Base-by-base conservation (phyloP, 2,888 invertebrate species). In the Anthrax anthrax region DNA sequence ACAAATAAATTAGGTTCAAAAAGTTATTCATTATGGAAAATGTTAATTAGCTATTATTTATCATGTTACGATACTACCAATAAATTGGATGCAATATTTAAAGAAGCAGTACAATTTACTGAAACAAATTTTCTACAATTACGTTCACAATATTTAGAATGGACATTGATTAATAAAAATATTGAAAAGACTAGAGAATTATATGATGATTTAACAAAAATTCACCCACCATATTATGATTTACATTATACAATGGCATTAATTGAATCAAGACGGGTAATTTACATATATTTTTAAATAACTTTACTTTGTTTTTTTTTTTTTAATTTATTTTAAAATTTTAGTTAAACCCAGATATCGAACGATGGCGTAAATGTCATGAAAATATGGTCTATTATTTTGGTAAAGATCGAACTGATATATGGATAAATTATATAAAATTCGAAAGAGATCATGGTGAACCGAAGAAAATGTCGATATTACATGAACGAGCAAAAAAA, bases 381-480 rank as follows among this genome's bases (percentile, higher is more conserved):
- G 78, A 81, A 58, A 72, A 75, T 52, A 73, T 78, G 32, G 71
- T 75, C 16, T 68, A 74, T 47, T 78, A 81, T 52, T 83, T 84
- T 64, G 86, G 86, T 0, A 70, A 70, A 54, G 70, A 68, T 4
- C 74, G 76, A 59, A 67, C 75, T 5, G 75, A 78, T 50, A 70
- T 86, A 16, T 89, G 88, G 87, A 70, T 82, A 53, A 75, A 83
- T 55, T 82, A 78, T 57, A 75, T 86, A 44, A 69, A 72, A 50
- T 82, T 85, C 64, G 84, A 85, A 70, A 72, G 74, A 49, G 71
- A 74, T 52, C 64, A 71, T 54, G 80, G 81, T 4, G 75, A 77
- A 51, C 66, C 74, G 0, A 72, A 74, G 53, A 70, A 67, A 48
- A 71, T 76, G 32, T 68, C 73, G 0, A 61, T 69, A 3, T 65